phyloP scores from a whole-genome alignment of 2,888 invertebrate genomes.

The Laspeyria flexula region DNA sequence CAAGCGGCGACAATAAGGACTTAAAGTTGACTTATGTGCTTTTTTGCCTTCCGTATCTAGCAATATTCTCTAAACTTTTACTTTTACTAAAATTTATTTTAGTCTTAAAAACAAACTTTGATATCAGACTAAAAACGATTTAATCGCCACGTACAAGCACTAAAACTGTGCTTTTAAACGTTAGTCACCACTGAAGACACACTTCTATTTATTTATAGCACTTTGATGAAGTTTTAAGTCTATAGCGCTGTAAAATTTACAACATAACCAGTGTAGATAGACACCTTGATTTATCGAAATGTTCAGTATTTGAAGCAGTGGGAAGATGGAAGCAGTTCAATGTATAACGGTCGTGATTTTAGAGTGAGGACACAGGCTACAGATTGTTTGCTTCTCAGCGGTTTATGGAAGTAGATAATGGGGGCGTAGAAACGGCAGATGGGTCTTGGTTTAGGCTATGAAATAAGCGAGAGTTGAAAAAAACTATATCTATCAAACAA shows the following conservation, averaged over 20 bases:
- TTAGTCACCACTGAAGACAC: slow-evolving; percentile 43
- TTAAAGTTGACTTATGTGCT: too few relatives aligned
- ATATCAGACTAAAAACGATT: slow-evolving; percentile 24
- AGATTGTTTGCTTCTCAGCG: slow-evolving; percentile 75
- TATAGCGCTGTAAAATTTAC: slow-evolving; percentile 66
- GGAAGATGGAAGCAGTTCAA: slow-evolving; percentile 40
- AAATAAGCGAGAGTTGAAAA: slow-evolving; percentile 37
- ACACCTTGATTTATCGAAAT: slow-evolving; percentile 28
- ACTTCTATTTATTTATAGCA: slow-evolving; percentile 67
- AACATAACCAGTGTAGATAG: slow-evolving; percentile 49
- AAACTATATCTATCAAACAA: neutral
- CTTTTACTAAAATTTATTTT: neutral
- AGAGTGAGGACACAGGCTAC: slow-evolving; percentile 64
- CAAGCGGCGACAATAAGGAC: too few relatives aligned
- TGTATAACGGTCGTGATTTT: slow-evolving; percentile 57
- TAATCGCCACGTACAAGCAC: slow-evolving; percentile 42
- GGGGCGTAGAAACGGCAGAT: slow-evolving; percentile 72
- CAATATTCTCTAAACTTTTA: too few relatives aligned
- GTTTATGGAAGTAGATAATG: slow-evolving; percentile 79
- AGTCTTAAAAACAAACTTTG: slow-evolving; percentile 5
- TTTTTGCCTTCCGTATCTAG: too few relatives aligned
- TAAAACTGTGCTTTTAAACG: slow-evolving; percentile 44
- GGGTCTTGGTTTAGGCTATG: slow-evolving; percentile 60
- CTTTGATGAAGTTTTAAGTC: slow-evolving; percentile 75
- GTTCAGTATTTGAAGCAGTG: slow-evolving; percentile 4